These are phyloP conservation scores for Drosophila seclusa DNA, from an alignment of 2,888 invertebrate genomes.

Conservation along the genomic window DNA sequence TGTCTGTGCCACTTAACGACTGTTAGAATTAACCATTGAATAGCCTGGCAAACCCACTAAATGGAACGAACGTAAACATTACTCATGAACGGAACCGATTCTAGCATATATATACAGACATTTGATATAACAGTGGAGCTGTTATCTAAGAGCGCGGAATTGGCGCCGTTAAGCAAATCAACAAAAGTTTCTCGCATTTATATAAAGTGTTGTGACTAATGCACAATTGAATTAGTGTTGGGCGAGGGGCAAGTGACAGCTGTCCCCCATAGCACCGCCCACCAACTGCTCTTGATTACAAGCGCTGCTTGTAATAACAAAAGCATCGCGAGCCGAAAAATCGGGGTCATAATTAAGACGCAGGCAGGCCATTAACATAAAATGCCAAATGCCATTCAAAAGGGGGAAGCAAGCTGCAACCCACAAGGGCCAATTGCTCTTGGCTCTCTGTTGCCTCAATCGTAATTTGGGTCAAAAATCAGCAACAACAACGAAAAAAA, in stretches of 20 bases:
- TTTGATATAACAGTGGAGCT: conserved; percentile 31
- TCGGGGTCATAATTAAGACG: conserved; percentile 54
- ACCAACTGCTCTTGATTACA: conserved; percentile 34
- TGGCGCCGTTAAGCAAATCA: conserved; percentile 46
- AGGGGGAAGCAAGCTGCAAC: conserved; percentile 14
- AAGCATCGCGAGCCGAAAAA: conserved; percentile 34
- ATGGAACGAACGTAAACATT: neutral
- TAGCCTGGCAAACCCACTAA: neutral
- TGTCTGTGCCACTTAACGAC: neutral
- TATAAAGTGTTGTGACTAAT: conserved; percentile 63
- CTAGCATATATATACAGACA: neutral
- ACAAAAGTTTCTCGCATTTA: conserved; percentile 30
- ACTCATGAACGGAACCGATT: neutral
- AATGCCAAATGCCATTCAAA: conserved; percentile 52
- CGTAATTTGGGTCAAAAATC: conserved; percentile 78
- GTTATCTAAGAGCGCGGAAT: conserved; percentile 52
- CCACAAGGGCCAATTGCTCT: conserved; percentile 43
- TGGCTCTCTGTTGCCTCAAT: conserved; percentile 50
- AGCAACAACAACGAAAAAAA: conserved; percentile 38
- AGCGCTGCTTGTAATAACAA: conserved; percentile 15
- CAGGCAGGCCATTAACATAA: conserved; percentile 54
- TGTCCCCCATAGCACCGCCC: neutral
- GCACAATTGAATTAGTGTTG: conserved; percentile 52
- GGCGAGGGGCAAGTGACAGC: conserved; percentile 7
- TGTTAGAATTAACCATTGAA: neutral